Base-by-base conservation (phyloP, 2,797 vertebrate species). In the Dipus sagitta region DNA sequence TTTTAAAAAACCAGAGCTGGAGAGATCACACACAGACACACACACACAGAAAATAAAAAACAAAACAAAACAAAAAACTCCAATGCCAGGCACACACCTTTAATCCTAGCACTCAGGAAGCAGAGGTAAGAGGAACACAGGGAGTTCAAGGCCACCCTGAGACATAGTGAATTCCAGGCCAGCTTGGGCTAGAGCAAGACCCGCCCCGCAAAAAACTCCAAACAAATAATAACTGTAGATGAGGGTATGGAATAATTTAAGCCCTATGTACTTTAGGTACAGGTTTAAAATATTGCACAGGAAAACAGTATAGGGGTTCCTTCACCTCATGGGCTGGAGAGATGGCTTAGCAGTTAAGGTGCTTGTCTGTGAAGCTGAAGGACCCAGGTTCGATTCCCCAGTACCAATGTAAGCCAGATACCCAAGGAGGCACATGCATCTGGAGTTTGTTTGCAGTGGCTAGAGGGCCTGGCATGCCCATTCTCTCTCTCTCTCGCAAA, bases 211-310 rank as follows among this genome's bases (percentile, higher is more conserved):
- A 58, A 17, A 42, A 65, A 38, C 38, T 38, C 24, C 6, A 64
- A 28, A 20, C 15, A 15, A 28, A 18, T 21, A 42, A 38, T 15
- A 14, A 9, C 0, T 2, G 30, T 75, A 67, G 88, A 28, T 20
- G 15, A 26, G 14, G 67, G 60, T 70, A 32, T 28, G 11, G 26
- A 68, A n/a, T 18, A n/a, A 68, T 2, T 4, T 28, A 32, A 77
- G 38, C 5, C 15, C 28, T 2, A 0, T 71, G 52, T 6, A 0
- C 28, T 12, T 24, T 20, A 52, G n/a, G 47, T 3, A 15, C 34
- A 71, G 62, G 24, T 28, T 20, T n/a, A 23, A 38, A 9, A 54
- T 2, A 3, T 38, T 14, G 58, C 7, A 7, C 14, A 86, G 68
- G 68, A 75, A 68, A 64, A 18, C n/a, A 62, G 13, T 11, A 1